Conservation (phyloP, 2,888 invertebrate genomes). For the Amiota mariae region DNA sequence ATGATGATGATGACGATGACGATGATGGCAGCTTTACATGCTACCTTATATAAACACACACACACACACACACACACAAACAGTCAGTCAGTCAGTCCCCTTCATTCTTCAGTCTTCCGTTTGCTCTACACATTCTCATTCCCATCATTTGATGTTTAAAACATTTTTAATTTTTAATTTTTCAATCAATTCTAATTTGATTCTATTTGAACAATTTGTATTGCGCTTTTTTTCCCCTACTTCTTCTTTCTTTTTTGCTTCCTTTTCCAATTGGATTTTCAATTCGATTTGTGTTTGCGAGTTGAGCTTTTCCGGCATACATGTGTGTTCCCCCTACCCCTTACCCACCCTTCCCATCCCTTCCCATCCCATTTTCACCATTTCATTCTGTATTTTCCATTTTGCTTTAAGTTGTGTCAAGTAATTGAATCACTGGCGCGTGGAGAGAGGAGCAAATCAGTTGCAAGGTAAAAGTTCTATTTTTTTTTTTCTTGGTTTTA, state of each 20-base stretch:
- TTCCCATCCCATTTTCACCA: too few relatives aligned
- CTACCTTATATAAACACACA: not conserved
- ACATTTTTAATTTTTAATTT: conserved; percentile 24
- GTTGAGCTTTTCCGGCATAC: not conserved
- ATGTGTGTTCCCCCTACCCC: not conserved
- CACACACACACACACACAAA: not conserved
- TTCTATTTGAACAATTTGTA: conserved; percentile 15
- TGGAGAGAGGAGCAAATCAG: too few relatives aligned
- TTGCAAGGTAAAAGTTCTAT: too few relatives aligned
- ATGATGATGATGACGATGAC: too few relatives aligned
- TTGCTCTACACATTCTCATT: not conserved
- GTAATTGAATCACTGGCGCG: too few relatives aligned
- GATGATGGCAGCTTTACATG: not conserved
- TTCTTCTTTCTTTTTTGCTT: not conserved
- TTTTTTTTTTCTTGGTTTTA: too few relatives aligned
- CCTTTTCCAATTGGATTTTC: conserved; percentile 3
- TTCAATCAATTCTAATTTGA: conserved; percentile 23
- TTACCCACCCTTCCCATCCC: too few relatives aligned
- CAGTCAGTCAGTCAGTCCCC: not conserved
- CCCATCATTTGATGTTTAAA: not conserved
- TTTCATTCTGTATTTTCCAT: too few relatives aligned
- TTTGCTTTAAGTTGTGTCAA: too few relatives aligned
- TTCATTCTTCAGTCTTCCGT: not conserved
- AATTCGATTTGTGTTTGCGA: not conserved
- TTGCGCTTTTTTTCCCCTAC: conserved; percentile 3